Conservation (phyloP, 1,140 invertebrate species). For the Aplysia californica region DNA sequence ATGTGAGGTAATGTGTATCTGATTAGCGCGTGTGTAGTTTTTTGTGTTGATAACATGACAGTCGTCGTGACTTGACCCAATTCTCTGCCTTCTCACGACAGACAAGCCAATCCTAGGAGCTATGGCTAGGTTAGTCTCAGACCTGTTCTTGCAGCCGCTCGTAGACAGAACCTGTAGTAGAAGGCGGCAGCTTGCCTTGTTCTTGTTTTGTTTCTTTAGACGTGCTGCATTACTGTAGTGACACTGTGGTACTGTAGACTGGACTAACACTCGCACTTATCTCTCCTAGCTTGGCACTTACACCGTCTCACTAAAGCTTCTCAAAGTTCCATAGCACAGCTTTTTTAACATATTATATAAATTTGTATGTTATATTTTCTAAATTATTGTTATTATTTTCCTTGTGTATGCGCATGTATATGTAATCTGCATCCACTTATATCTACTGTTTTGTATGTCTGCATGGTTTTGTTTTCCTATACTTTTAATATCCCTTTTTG, state of each 20-base stretch:
- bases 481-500: background rate
- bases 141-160: background rate
- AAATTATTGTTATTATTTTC: too few relatives aligned
- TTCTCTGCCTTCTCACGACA: background rate
- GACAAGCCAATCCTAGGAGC: conserved; percentile 6
- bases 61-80: background rate
- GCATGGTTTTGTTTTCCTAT: too few relatives aligned
- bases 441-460: too few relatives aligned
- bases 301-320: too few relatives aligned
- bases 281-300: background rate
- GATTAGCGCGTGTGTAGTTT: background rate
- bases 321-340: too few relatives aligned
- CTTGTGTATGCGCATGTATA: too few relatives aligned
- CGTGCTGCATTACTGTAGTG: background rate
- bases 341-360: too few relatives aligned
- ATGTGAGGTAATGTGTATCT: background rate
- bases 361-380: too few relatives aligned
- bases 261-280: background rate
- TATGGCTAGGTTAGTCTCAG: background rate
- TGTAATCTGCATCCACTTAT: too few relatives aligned
- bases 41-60: background rate
- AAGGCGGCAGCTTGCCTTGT: background rate
- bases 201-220: background rate
- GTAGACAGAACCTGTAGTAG: background rate
- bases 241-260: background rate